Conservation (phyloP, 1,140 invertebrate genomes). For the Drosophila ogumai region DNA sequence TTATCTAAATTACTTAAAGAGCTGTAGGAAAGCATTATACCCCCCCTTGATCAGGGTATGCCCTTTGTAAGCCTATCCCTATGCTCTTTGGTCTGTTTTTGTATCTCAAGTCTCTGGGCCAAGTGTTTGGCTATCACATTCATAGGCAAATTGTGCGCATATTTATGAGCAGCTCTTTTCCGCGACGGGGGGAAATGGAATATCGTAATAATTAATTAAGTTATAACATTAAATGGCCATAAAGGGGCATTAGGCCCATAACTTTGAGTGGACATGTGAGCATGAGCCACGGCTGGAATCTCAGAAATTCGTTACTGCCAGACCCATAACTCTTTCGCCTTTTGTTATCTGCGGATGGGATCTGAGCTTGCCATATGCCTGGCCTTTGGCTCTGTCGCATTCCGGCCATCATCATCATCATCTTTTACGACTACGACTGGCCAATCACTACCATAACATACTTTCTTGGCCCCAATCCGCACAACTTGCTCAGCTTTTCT, state of each 20-base stretch:
- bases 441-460: slow-evolving; percentile 32
- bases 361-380: slow-evolving; percentile 26
- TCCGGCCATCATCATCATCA: slow-evolving; percentile 52
- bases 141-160: slow-evolving; percentile 69
- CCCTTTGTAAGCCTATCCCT: slow-evolving; percentile 12
- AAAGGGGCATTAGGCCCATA: slow-evolving; percentile 80
- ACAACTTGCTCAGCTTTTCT: slow-evolving; percentile 31
- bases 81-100: slow-evolving; percentile 11
- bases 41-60: slow-evolving; percentile 23
- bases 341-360: slow-evolving; percentile 56
- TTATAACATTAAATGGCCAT: slow-evolving; percentile 81
- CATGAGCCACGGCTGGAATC: slow-evolving; percentile 52
- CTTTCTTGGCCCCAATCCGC: slow-evolving; percentile 40
- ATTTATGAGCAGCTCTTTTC: slow-evolving; percentile 52
- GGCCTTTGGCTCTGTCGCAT: slow-evolving; percentile 34
- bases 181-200: slow-evolving; percentile 37
- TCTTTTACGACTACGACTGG: slow-evolving; percentile 42
- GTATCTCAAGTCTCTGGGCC: slow-evolving; percentile 23
- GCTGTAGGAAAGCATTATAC: not conserved
- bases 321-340: slow-evolving; percentile 64
- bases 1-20: slow-evolving; percentile 11
- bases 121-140: slow-evolving; percentile 57
- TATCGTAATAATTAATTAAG: slow-evolving; percentile 81
- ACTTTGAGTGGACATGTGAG: slow-evolving; percentile 69
- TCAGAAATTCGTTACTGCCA: slow-evolving; percentile 52